Evolutionary conservation across 1,140 invertebrate genomes (phyloP).

Genomic region (Bombyx mori): ASM3026992v2 NC_085130.1:10074001-10074500

Average conservation of each 20-base stretch:
- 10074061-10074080: conserved; percentile 20
- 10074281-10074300: background rate
- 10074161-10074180: conserved; percentile 36
- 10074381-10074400: too few species aligned
- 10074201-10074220: too few species aligned
- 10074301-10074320: background rate
- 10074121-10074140: conserved; percentile 31
- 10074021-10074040: conserved; percentile 18
- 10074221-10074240: background rate
- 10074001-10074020: conserved; percentile 21
- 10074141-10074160: conserved; percentile 42
- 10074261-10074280: background rate
- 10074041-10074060: conserved; percentile 39
- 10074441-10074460: conserved; percentile 6
- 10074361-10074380: background rate
- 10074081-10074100: conserved; percentile 6
- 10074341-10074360: background rate
- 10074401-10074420: background rate
- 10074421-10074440: background rate
- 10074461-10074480: conserved; percentile 7
- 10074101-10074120: conserved; percentile 12
- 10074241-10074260: background rate
- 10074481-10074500: too few species aligned
- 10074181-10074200: background rate
- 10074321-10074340: background rate